Conservation (phyloP, 2,797 vertebrate genomes). For the Merluccius polli region DNA sequence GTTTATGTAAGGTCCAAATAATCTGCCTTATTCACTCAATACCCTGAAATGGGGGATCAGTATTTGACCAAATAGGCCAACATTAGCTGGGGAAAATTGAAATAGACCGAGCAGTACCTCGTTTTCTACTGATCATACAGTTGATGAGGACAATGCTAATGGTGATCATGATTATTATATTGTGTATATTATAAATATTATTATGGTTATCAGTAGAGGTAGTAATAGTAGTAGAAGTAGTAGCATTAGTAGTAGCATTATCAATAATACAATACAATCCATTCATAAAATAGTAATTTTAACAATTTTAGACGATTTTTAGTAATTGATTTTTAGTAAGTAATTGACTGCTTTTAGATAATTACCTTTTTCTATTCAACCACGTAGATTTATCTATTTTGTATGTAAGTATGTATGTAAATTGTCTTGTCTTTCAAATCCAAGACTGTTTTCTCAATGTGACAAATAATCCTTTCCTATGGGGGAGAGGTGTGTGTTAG, state of each 20-base stretch:
- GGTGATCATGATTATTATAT: too few relatives aligned
- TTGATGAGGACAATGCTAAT: too few relatives aligned
- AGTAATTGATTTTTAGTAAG: not conserved
- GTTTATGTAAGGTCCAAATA: conserved; percentile 7
- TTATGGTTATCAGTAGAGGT: not conserved
- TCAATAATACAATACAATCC: not conserved
- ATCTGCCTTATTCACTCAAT: conserved; percentile 20
- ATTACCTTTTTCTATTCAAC: conserved; percentile 45
- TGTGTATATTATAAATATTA: too few relatives aligned
- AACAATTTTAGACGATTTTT: not conserved
- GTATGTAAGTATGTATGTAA: too few relatives aligned
- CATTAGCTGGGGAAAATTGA: conserved; percentile 23
- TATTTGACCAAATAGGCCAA: conserved; percentile 22
- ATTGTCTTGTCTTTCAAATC: conserved; percentile 49
- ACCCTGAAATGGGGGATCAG: conserved; percentile 20
- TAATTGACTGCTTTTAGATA: conserved; percentile 31
- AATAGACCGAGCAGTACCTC: conserved; percentile 19
- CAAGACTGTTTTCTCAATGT: conserved; percentile 42
- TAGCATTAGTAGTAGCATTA: not conserved
- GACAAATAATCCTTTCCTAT: conserved; percentile 51
- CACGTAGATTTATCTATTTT: conserved; percentile 35
- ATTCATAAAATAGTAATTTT: too few relatives aligned
- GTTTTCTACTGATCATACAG: not conserved
- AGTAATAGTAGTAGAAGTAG: not conserved
- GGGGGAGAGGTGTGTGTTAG: conserved; percentile 51